phyloP scores from a whole-genome alignment of 2,888 invertebrate species.

The Stenodera caucasica region DNA sequence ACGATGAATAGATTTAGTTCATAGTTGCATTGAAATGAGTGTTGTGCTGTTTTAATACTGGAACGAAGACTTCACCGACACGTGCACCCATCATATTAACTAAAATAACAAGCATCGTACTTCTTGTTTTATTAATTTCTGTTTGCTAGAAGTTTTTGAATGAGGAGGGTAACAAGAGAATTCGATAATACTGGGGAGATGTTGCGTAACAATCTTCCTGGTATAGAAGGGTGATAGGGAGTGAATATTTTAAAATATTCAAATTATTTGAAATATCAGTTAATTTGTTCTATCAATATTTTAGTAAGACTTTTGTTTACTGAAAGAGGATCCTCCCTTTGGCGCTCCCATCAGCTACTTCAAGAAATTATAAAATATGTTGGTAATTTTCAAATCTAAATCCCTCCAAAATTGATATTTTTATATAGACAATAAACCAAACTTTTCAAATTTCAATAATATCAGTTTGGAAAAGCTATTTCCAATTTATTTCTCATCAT shows the following conservation, averaged over 20 bases:
- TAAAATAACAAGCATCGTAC: neutral
- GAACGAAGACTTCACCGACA: neutral
- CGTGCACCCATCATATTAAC: neutral
- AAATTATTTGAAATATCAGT: neutral
- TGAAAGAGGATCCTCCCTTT: no score
- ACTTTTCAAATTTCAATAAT: no score
- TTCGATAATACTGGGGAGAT: neutral
- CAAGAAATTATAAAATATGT: no score
- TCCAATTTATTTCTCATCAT: no score
- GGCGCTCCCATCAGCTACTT: no score
- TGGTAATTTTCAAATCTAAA: no score
- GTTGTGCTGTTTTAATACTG: neutral
- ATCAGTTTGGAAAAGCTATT: no score
- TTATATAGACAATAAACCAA: no score
- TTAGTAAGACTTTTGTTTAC: neutral
- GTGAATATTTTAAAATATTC: neutral
- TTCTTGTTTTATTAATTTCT: neutral
- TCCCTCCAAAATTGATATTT: no score
- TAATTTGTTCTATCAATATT: neutral
- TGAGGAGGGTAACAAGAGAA: neutral
- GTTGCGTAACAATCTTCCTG: neutral
- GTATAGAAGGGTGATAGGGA: no score
- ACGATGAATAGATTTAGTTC: neutral
- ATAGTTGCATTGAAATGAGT: constrained; percentile 5
- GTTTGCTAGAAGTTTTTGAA: neutral